Base-by-base conservation (phyloP, 2,888 invertebrate genomes). In the Pediacus dermestoides region DNA sequence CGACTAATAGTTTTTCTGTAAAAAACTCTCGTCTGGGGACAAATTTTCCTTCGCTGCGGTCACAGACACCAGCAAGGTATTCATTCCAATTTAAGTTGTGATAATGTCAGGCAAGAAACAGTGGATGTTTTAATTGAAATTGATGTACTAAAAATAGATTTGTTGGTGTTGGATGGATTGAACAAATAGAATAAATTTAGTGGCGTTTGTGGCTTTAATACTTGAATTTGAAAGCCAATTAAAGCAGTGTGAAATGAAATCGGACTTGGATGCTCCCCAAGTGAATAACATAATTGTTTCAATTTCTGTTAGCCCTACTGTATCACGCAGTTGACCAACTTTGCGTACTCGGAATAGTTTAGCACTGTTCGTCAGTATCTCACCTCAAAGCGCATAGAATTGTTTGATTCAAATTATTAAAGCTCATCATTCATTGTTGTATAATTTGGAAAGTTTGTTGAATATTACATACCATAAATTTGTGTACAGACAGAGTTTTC, bases 391-490 rank as follows among this genome's bases (percentile, higher is more conserved):
- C 21, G 6, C 21, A 18, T n/a, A 18, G 21, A n/a, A 18, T 18
- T 18, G 21, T 18, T 18, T 18, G n/a, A 18, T 18, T 18, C n/a
- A n/a, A 18, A 18, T 18, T 18, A 18, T 18, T 18, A 18, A 18
- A 7, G 21, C 21, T 18, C n/a, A n/a, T 18, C 21, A 7, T 18
- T 18, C 35, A 42, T 42, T 38, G 38, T n/a, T n/a, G n/a, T n/a
- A n/a, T n/a, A n/a, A n/a, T n/a, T n/a, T n/a, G n/a, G n/a, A n/a
- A n/a, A n/a, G n/a, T n/a, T n/a, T n/a, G n/a, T n/a, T n/a, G n/a
- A n/a, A n/a, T n/a, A n/a, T n/a, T n/a, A n/a, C n/a, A n/a, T n/a
- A n/a, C n/a, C n/a, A n/a, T n/a, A n/a, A n/a, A n/a, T n/a, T n/a
- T n/a, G n/a, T n/a, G n/a, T n/a, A n/a, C n/a, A n/a, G n/a, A n/a